Percentiles rank a stretch among this genome's conserved stretches.
Evolutionary conservation across 1,140 invertebrate species (phyloP).

Genomic region (Pachypeltis micranthus): DNA sequence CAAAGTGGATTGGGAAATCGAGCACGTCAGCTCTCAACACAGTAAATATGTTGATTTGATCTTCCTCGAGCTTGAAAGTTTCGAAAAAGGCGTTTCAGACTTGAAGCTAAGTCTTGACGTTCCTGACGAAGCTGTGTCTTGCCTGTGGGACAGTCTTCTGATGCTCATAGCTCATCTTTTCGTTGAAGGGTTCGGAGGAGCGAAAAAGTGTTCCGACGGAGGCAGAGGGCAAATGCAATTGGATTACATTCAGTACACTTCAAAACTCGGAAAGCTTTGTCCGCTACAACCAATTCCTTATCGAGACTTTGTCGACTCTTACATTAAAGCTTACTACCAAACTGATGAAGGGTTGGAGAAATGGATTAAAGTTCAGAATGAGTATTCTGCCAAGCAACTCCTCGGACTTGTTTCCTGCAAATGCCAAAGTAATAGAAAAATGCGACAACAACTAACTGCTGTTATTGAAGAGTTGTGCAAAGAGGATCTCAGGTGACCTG

Average conservation of each 20-base stretch:
- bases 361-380: constrained; percentile 76
- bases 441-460: constrained; percentile 58
- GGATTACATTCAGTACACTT: constrained; percentile 89
- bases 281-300: constrained; percentile 72
- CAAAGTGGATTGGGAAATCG: constrained; percentile 91
- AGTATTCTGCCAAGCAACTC: constrained; percentile 82
- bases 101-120: constrained; percentile 53
- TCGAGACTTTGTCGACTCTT: constrained; percentile 81
- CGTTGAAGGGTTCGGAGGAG: constrained; percentile 87
- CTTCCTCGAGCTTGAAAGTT: constrained; percentile 61
- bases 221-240: constrained; percentile 94
- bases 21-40: constrained; percentile 90
- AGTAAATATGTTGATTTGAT: constrained; percentile 74
- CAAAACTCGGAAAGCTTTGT: constrained; percentile 79
- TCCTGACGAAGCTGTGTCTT: constrained; percentile 50
- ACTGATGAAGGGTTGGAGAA: constrained; percentile 78
- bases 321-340: constrained; percentile 93
- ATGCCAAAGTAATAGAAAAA: constrained; percentile 78
- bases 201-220: constrained; percentile 90
- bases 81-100: constrained; percentile 61
- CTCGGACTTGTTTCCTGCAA: constrained; percentile 70
- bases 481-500: neutral
- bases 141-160: constrained; percentile 78
- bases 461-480: constrained; percentile 48
- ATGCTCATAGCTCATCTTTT: constrained; percentile 71